These are phyloP conservation scores for Bombus ignitus DNA, from an alignment of 1,140 invertebrate genomes.

Conservation along the genomic window DNA sequence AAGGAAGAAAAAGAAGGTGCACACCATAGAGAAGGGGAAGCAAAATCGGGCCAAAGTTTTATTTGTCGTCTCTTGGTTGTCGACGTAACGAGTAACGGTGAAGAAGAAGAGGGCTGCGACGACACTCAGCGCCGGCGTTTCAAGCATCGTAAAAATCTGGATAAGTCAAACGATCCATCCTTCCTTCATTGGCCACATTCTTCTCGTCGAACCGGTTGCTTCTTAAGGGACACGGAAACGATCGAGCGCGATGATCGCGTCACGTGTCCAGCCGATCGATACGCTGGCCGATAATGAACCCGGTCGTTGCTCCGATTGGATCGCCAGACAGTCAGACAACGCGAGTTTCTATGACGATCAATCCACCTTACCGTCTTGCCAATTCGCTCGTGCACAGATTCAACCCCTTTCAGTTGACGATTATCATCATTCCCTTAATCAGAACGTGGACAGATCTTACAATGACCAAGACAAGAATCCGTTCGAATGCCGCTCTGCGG, in stretches of 20 bases:
- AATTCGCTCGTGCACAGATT: neutral
- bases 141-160: neutral
- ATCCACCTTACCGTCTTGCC: neutral
- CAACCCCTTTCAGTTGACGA: neutral
- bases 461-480: neutral
- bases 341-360: neutral
- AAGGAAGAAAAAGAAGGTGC: neutral
- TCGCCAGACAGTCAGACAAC: conserved; percentile 8
- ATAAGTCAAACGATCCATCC: neutral
- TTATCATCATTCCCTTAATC: neutral
- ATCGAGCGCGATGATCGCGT: conserved; percentile 28
- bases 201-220: neutral
- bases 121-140: conserved; percentile 2
- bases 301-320: conserved; percentile 54
- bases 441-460: neutral
- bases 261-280: conserved; percentile 39
- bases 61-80: neutral
- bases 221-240: neutral
- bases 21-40: neutral
- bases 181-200: too few relatives aligned
- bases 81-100: conserved; percentile 17
- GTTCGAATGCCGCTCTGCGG: neutral
- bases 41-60: conserved; percentile 36
- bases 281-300: neutral
- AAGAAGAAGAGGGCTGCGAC: neutral